Percentiles rank a stretch among this genome's conserved stretches.
Evolutionary conservation across 2,797 vertebrate species (phyloP).

Genomic region (Lagodon rhomboides): DNA sequence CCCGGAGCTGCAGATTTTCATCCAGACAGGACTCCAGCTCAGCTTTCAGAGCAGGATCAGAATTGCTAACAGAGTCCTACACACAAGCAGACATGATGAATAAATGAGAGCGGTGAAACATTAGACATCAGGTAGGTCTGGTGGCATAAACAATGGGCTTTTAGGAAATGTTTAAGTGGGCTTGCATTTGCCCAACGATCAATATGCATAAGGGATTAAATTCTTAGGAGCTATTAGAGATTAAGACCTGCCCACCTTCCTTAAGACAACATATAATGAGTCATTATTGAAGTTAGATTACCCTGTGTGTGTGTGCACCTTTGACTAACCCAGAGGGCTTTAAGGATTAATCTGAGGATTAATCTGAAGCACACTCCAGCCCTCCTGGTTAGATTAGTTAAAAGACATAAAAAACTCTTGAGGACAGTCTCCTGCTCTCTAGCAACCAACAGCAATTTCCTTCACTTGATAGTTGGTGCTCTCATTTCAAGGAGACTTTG

Average conservation of each 20-base stretch:
- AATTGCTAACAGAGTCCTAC: conserved; percentile 71
- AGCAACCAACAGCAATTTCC: conserved; percentile 3
- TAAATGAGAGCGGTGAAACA: conserved; percentile 74
- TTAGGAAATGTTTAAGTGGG: conserved; percentile 54
- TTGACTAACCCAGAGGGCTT: conserved; percentile 67
- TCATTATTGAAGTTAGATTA: conserved; percentile 68
- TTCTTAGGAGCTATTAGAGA: conserved; percentile 72
- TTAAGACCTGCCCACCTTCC: conserved; percentile 67
- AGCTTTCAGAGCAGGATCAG: conserved; percentile 82
- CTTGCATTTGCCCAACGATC: conserved; percentile 50
- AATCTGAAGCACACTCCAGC: conserved; percentile 67
- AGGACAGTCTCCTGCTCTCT: conserved; percentile 25
- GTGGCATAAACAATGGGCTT: conserved; percentile 56
- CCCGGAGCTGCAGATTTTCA: conserved; percentile 88
- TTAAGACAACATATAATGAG: conserved; percentile 72
- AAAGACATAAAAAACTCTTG: conserved; percentile 38
- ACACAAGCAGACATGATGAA: conserved; percentile 68
- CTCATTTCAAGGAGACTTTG: conserved; percentile 35
- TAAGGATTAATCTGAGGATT: conserved; percentile 78
- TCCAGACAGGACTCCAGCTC: conserved; percentile 89
- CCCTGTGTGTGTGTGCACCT: conserved; percentile 54
- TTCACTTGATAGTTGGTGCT: conserved; percentile 8
- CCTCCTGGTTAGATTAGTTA: conserved; percentile 52
- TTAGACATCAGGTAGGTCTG: conserved; percentile 50
- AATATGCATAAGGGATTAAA: conserved; percentile 72